Evolutionary conservation across 2,888 invertebrate genomes (phyloP).

Genomic region (Venusia cambrica): DNA sequence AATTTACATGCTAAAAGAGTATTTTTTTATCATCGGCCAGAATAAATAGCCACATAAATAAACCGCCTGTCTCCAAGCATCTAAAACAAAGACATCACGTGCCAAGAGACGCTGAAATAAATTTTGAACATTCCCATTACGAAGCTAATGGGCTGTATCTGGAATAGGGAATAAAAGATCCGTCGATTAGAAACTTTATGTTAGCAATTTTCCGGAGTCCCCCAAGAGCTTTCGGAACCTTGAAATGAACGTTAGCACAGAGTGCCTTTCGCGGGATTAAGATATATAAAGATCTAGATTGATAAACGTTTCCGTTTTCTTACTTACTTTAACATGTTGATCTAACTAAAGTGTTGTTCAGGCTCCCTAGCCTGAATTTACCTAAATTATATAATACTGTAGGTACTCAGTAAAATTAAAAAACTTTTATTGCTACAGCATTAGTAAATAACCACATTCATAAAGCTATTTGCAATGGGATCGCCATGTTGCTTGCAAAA

Average conservation of each 20-base stretch:
- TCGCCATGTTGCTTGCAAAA: too few species aligned
- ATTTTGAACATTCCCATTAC: constrained; percentile 77
- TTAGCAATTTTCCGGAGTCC: constrained; percentile 73
- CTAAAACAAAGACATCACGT: constrained; percentile 75
- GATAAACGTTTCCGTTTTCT: too few species aligned
- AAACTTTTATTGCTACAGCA: too few species aligned
- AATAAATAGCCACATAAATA: constrained; percentile 39
- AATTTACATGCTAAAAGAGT: too few species aligned
- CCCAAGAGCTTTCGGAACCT: constrained; percentile 45
- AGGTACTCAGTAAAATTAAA: too few species aligned
- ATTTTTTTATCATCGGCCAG: too few species aligned
- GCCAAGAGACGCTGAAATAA: constrained; percentile 79
- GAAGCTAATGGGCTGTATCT: constrained; percentile 79
- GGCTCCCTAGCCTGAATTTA: too few species aligned
- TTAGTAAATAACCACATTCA: too few species aligned
- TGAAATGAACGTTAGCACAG: constrained; percentile 42
- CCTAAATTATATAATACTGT: too few species aligned
- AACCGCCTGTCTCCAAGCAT: constrained; percentile 40
- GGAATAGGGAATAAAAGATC: constrained; percentile 76
- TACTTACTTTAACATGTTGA: too few species aligned
- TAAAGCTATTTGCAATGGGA: too few species aligned
- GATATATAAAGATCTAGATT: constrained; percentile 8
- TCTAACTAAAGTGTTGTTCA: too few species aligned
- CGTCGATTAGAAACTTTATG: constrained; percentile 81
- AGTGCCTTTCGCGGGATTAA: constrained; percentile 18